A percentile compares a stretch with the other conserved stretches of the same genome.
Evolutionary conservation across 2,113 vertebrate species (phyloP).

Genomic region (Ornithorhynchus anatinus): DNA sequence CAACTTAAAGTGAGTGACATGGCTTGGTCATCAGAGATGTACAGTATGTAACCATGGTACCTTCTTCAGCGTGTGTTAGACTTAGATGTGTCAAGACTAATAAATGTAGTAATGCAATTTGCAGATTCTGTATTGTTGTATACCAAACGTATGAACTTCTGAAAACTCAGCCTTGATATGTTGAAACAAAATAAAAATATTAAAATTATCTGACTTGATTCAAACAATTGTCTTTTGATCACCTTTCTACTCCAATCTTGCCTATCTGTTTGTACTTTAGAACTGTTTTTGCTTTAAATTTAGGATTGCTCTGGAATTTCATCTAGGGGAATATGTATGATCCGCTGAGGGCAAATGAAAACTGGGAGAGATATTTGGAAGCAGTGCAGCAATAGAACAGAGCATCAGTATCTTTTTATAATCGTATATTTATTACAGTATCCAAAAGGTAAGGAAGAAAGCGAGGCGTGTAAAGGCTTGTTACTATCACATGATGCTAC

Average conservation of each 20-base stretch:
- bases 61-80: constrained; percentile 45
- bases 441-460: too few species aligned
- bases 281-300: background rate
- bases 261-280: background rate
- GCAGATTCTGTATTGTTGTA: constrained; percentile 80
- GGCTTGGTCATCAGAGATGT: constrained; percentile 56
- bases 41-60: constrained; percentile 23
- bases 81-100: constrained; percentile 52
- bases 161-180: constrained; percentile 56
- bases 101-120: constrained; percentile 63
- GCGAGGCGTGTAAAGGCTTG: too few species aligned
- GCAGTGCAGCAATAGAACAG: too few species aligned
- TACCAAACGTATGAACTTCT: constrained; percentile 77
- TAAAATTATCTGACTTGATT: constrained; percentile 56
- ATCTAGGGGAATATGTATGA: too few species aligned
- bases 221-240: background rate
- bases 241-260: background rate
- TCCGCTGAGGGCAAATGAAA: too few species aligned
- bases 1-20: constrained; percentile 31
- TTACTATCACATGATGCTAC: too few species aligned
- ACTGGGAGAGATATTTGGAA: too few species aligned
- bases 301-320: background rate
- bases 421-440: too few species aligned
- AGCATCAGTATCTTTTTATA: too few species aligned
- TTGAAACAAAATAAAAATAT: constrained; percentile 66